A percentile compares a stretch with the other conserved stretches of the same genome.
These are phyloP conservation scores for Linnaemya tessellans DNA, from an alignment of 2,888 invertebrate genomes.

Conservation along the genomic window DNA sequence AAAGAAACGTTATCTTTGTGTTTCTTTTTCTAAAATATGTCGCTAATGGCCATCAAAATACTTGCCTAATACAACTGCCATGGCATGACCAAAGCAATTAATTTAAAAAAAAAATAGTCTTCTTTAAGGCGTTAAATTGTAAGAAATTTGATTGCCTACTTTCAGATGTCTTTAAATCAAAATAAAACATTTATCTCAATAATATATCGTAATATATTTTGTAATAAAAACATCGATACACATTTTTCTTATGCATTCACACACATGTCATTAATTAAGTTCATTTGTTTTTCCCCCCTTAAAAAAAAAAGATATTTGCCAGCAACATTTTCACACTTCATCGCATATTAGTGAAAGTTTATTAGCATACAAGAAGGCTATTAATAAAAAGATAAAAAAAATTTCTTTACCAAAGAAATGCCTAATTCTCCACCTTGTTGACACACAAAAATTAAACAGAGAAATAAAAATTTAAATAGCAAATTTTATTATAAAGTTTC, in stretches of 20 bases:
- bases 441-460: constrained; percentile 43
- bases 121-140: background rate
- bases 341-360: background rate
- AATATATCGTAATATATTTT: too few species aligned
- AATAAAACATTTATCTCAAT: background rate
- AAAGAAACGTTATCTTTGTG: too few species aligned
- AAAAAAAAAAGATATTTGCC: background rate
- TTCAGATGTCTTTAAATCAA: background rate
- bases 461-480: constrained; percentile 7
- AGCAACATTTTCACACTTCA: background rate
- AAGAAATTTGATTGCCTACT: constrained; percentile 12
- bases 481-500: constrained; percentile 44
- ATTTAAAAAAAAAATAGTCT: too few species aligned
- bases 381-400: constrained; percentile 11
- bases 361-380: background rate
- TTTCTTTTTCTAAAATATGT: too few species aligned
- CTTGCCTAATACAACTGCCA: too few species aligned
- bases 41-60: too few species aligned
- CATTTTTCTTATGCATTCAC: too few species aligned
- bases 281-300: too few species aligned
- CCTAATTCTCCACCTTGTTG: constrained; percentile 59
- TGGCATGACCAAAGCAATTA: background rate
- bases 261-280: background rate
- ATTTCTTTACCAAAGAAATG: constrained; percentile 1
- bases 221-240: too few species aligned